Evolutionary conservation across 2,888 invertebrate species (phyloP).

Genomic region (Nomada fabriciana): DNA sequence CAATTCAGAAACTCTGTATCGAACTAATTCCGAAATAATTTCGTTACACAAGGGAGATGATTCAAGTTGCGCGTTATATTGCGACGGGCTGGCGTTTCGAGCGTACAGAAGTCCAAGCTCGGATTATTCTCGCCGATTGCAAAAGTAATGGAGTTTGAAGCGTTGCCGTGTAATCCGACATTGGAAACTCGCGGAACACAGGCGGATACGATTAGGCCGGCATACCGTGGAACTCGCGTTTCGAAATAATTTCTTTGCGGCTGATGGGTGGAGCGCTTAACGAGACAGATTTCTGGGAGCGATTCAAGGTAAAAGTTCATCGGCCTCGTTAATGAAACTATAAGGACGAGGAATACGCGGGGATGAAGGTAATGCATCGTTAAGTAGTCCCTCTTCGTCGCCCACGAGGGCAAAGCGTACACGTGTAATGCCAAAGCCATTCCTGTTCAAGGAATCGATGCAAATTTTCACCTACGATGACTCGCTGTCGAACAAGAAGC

Average conservation of each 20-base stretch:
- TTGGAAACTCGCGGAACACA: neutral
- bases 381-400: neutral
- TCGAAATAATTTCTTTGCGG: neutral
- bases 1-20: too few species aligned
- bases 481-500: neutral
- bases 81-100: neutral
- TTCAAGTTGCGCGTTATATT: neutral
- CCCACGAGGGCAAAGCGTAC: too few species aligned
- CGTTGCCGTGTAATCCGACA: neutral
- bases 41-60: neutral
- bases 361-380: neutral
- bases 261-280: neutral
- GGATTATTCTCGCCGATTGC: neutral
- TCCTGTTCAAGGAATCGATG: neutral
- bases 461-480: neutral
- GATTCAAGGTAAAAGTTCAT: slow-evolving; percentile 9
- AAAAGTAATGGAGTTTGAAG: neutral
- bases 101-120: neutral
- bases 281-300: neutral
- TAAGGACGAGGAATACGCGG: neutral
- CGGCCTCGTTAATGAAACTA: neutral
- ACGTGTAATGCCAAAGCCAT: neutral
- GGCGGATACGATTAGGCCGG: neutral
- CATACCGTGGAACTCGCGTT: neutral
- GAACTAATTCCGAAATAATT: slow-evolving; percentile 4